Evolutionary conservation across 92 coral and sea anemone genomes (phyloP), one percentile per base, ranked within the genome.

Genomic region (Isaurus tuberculatus): DNA sequence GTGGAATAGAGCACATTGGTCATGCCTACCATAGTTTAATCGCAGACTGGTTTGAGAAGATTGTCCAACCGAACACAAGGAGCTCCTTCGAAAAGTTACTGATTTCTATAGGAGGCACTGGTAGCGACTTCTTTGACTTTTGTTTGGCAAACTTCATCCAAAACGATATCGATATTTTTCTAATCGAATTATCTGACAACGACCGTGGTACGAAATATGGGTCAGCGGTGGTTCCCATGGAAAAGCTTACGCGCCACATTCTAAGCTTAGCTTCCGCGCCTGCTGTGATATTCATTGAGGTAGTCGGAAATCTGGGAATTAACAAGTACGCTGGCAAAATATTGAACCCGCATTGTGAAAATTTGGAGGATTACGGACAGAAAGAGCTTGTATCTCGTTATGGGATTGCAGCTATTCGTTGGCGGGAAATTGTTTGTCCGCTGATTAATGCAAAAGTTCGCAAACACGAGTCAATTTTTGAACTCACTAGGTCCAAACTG

Each of bases 41-140:
- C 70, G 14, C 32, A 9, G 69, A 77, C 26, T 77, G 82, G 82
- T 77, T 37, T 40, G 60, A 34, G 26, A 77, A 25, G 55, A 40
- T 58, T 77, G 82, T 77, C 70, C 67, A 36, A 34, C 33, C 70
- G 7, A 77, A 77, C 11, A 77, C 82, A 8, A 15, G 68, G 5
- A 57, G 53, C 25, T 77, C 33, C 16, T 34, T 77, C 8, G 82
- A 58, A 16, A 40, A 77, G 0, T 11, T 57, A 5, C n/a, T 20
- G 20, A 40, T 89, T 26, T 89, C 95, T 33, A 90, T 92, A 20
- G 92, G 95, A 55, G 95, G 92, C 28, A 89, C 95, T 64, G 95
- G 95, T 23, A 92, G 95, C 61, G 95, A 92, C 43, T 92, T 92
- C 78, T 92, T 89, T 57, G 85, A 89, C 6, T 92, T 92, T 70